Conservation (phyloP, 2,113 vertebrate genomes). For the Acrocephalus kingi region DNA sequence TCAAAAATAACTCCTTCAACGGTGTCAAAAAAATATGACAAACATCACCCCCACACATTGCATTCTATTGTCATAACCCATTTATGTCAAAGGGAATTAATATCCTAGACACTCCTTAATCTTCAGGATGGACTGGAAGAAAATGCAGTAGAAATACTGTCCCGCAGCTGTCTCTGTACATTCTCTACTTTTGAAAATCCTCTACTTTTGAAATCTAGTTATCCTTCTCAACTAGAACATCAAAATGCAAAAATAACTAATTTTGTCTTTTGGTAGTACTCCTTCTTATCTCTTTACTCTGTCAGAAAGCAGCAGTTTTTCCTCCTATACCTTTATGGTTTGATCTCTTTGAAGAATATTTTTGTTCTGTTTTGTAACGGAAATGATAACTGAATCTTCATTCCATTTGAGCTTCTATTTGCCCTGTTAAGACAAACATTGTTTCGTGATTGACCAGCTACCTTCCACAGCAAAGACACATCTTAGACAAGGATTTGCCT, state of each 20-base stretch:
- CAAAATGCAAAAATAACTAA: background rate
- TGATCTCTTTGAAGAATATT: background rate
- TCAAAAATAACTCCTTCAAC: constrained; percentile 27
- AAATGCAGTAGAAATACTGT: constrained; percentile 12
- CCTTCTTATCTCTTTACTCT: background rate
- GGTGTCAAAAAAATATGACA: constrained; percentile 36
- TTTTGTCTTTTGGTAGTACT: background rate
- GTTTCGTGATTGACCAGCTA: background rate
- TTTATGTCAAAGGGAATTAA: constrained; percentile 43
- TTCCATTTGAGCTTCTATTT: background rate
- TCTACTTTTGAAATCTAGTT: constrained; percentile 16
- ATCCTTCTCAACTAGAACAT: background rate
- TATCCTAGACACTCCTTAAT: constrained; percentile 19
- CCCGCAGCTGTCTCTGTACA: constrained; percentile 16
- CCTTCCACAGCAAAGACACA: background rate
- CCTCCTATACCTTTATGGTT: background rate
- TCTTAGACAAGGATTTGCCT: background rate
- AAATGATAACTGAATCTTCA: background rate
- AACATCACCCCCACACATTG: background rate
- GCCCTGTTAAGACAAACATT: background rate
- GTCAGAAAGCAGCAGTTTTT: background rate
- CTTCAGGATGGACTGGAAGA: constrained; percentile 32
- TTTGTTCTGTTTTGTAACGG: background rate
- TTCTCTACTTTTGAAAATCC: constrained; percentile 23
- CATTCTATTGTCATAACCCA: constrained; percentile 25